Evolutionary conservation across 2,797 vertebrate genomes (phyloP).

Genomic region (Brachyrhaphis roseni): DNA sequence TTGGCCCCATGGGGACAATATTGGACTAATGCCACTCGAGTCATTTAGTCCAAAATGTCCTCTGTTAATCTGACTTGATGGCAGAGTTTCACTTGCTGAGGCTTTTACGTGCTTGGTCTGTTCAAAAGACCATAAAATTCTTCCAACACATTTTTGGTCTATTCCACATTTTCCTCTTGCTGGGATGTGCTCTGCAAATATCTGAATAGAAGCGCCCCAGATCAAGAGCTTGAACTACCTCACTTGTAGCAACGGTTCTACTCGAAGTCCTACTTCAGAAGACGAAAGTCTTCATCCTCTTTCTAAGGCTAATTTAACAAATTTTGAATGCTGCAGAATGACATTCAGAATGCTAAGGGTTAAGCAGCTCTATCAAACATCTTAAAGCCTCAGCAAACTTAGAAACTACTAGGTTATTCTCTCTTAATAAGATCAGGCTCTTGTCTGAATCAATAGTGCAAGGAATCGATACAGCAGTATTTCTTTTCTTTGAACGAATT

Average conservation of each 20-base stretch:
- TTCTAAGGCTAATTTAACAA: not conserved
- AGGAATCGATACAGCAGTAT: not conserved
- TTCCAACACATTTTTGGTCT: not conserved
- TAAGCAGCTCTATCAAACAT: conserved; percentile 5
- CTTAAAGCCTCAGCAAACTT: not conserved
- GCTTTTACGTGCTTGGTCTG: conserved; percentile 12
- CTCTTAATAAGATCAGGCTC: not conserved
- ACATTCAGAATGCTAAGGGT: not conserved
- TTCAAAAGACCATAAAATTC: conserved; percentile 27
- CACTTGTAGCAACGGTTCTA: not conserved
- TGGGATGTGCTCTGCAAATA: not conserved
- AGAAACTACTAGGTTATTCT: not conserved
- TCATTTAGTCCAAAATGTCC: conserved; percentile 43
- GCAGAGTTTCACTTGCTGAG: conserved; percentile 27
- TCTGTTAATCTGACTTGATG: conserved; percentile 36
- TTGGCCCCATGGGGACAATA: conserved; percentile 45
- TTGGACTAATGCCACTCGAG: conserved; percentile 38
- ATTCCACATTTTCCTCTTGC: not conserved
- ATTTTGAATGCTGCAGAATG: not conserved
- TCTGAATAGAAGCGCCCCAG: not conserved
- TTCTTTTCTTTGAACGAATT: not conserved
- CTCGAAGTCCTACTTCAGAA: not conserved
- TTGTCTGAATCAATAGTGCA: not conserved
- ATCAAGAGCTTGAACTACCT: not conserved
- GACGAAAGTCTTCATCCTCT: not conserved